Evolutionary conservation across 1,140 invertebrate species (phyloP).

Genomic region (Colletes gigas): DNA sequence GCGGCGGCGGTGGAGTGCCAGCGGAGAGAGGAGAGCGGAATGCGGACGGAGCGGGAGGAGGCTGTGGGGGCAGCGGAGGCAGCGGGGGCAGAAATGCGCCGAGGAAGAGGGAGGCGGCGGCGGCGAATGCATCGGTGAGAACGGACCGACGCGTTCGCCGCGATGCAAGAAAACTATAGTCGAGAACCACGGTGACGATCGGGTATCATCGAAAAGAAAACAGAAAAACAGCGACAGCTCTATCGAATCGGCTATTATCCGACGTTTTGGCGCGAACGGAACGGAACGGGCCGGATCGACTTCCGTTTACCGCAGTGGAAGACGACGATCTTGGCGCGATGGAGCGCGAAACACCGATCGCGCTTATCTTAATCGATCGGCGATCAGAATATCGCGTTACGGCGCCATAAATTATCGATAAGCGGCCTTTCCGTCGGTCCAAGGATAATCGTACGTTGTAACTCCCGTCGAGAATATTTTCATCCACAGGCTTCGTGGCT

Average conservation of each 20-base stretch:
- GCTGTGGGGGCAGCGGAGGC: neutral
- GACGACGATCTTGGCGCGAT: neutral
- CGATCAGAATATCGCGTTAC: constrained; percentile 42
- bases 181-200: neutral
- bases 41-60: neutral
- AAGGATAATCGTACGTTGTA: constrained; percentile 51
- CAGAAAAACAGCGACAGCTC: too few species aligned
- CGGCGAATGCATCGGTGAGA: constrained; percentile 27
- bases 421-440: constrained; percentile 43
- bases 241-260: too few species aligned
- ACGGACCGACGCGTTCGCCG: neutral
- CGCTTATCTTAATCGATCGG: constrained; percentile 38
- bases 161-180: neutral
- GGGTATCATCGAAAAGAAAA: too few species aligned
- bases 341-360: neutral
- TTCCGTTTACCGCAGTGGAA: neutral
- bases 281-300: too few species aligned
- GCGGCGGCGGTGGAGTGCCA: constrained; percentile 32
- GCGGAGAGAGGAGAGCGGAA: constrained; percentile 30
- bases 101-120: neutral
- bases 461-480: constrained; percentile 38
- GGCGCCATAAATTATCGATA: constrained; percentile 59
- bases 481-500: constrained; percentile 8
- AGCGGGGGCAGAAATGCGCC: neutral
- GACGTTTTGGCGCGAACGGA: too few species aligned